Base-by-base conservation (phyloP, 2,797 vertebrate genomes). In the Sebastes oblongus region DNA sequence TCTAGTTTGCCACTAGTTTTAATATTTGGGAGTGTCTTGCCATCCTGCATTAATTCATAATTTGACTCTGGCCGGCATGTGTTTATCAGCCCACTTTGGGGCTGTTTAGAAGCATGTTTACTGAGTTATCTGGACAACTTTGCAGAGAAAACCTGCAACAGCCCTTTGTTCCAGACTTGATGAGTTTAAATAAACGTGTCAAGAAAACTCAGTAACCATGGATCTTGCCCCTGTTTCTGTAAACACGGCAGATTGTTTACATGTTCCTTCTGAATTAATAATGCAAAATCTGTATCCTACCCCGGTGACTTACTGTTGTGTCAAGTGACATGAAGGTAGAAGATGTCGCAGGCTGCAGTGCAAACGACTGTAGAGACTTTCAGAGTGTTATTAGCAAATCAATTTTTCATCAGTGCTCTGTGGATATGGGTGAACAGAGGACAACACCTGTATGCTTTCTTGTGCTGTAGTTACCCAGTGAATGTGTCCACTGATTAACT, bases 191-290 rank as follows among this genome's bases (percentile, higher is more conserved):
- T 36, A 25, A 22, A 64, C 5, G 1, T 25, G 27, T 34, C 11
- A 25, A 9, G 18, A 27, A 16, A 34, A 16, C 34, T 66, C 16
- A 9, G 11, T 29, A 27, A 56, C 16, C 11, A 24, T 58, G 56
- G 79, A 81, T 75, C 36, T 30, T 16, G 8, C 9, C 42, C 65
- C 24, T 27, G n/a, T 50, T 55, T 75, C 74, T 62, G 10, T 74
- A 67, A 86, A 82, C n/a, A 60, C 34, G n/a, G 54, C 67, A 72
- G 77, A 68, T 84, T 87, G 83, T 90, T 92, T 83, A 87, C 86
- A 77, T 84, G 75, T 46, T 50, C 30, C 74, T 59, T 68, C 66
- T 86, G 78, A 89, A 92, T 93, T 82, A 92, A 86, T 91, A 88
- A 92, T 90, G 79, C 70, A 84, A 84, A 92, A 88, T 90, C 82